phyloP scores from a whole-genome alignment of 2,113 vertebrate species.

The Cephalopterus ornatus region DNA sequence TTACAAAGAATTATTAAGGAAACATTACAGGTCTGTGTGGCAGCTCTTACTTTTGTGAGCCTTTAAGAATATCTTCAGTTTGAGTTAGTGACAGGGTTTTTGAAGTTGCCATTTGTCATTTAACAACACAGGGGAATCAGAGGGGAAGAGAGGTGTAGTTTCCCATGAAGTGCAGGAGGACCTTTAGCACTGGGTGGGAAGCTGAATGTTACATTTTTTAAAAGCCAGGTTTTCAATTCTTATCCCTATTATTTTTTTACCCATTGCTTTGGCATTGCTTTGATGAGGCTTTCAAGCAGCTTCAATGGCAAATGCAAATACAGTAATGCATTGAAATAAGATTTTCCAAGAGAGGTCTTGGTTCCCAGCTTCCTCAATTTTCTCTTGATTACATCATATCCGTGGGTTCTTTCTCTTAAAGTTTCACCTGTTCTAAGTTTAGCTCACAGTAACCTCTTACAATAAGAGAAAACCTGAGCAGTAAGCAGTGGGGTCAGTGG shows the following conservation, averaged over 20 bases:
- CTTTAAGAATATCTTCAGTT: neutral
- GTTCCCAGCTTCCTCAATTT: neutral
- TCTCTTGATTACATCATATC: neutral
- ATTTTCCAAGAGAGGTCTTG: neutral
- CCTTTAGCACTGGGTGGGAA: neutral
- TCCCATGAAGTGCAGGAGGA: neutral
- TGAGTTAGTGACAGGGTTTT: neutral
- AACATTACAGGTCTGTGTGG: neutral
- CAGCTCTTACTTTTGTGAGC: neutral
- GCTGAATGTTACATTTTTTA: neutral
- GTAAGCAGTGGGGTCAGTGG: neutral
- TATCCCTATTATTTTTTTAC: neutral
- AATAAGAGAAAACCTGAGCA: neutral
- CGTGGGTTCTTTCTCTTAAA: neutral
- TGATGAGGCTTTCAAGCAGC: neutral
- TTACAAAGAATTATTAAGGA: neutral
- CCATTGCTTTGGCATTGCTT: neutral
- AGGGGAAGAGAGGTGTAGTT: neutral
- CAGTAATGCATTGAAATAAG: neutral
- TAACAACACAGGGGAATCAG: neutral
- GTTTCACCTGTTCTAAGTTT: neutral
- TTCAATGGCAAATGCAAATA: neutral
- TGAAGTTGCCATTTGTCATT: neutral
- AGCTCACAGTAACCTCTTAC: neutral
- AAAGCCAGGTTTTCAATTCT: neutral